A percentile compares a stretch with the other conserved stretches of the same genome.
Evolutionary conservation across 2,888 invertebrate species (phyloP).

Genomic region (Drosophila picticornis): DNA sequence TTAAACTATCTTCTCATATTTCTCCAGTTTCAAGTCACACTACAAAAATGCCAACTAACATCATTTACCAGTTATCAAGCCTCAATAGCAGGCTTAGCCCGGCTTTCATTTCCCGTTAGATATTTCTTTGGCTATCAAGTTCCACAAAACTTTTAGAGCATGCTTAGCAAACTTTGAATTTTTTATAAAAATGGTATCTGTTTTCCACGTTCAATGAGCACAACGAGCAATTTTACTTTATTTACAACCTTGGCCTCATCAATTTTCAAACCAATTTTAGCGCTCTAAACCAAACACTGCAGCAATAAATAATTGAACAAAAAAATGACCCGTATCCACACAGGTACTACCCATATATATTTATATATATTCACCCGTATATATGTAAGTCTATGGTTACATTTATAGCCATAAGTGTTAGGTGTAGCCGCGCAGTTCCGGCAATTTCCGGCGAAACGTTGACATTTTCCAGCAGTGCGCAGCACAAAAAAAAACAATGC

Average conservation of each 20-base stretch:
- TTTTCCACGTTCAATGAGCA: conserved; percentile 2
- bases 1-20: not conserved
- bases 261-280: conserved; percentile 54
- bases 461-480: conserved; percentile 21
- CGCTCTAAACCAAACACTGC: conserved; percentile 47
- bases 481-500: conserved; percentile 30
- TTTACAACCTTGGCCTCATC: conserved; percentile 52
- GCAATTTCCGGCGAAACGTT: conserved; percentile 64
- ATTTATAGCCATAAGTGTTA: conserved; percentile 73
- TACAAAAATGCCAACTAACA: not conserved
- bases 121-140: not conserved
- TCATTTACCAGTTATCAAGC: not conserved
- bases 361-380: not conserved
- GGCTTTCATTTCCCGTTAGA: not conserved
- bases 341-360: conserved; percentile 2
- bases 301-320: conserved; percentile 54
- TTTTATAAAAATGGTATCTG: conserved; percentile 3
- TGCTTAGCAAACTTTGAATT: not conserved
- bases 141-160: not conserved
- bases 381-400: conserved; percentile 25
- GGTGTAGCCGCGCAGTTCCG: conserved; percentile 70
- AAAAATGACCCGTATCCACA: conserved; percentile 18
- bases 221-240: conserved; percentile 4
- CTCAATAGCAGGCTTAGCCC: not conserved
- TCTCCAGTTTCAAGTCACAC: not conserved